A percentile compares a stretch with the other conserved stretches of the same genome.
Conservation (phyloP, 2,888 invertebrate species). For the Timandra comae region DNA sequence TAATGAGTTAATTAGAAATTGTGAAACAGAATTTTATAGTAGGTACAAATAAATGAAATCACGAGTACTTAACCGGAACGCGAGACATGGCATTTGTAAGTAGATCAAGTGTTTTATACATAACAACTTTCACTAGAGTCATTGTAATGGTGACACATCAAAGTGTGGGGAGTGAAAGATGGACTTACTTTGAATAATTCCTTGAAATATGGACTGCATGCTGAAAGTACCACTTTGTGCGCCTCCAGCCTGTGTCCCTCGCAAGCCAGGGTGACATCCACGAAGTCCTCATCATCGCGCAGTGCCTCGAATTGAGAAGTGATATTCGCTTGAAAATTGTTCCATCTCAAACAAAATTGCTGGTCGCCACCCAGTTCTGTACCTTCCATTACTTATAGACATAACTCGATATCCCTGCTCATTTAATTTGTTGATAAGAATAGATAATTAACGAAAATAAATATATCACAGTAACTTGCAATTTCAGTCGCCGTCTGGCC, state of each 20-base stretch:
- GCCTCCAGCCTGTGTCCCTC: constrained; percentile 89
- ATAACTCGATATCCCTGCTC: constrained; percentile 77
- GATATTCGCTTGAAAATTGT: constrained; percentile 92
- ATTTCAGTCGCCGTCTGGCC: constrained; percentile 78
- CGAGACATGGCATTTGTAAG: constrained; percentile 77
- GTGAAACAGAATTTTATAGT: constrained; percentile 73
- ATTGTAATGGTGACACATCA: constrained; percentile 78
- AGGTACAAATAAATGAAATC: constrained; percentile 75
- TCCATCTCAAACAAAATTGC: constrained; percentile 93
- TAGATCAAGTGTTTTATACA: constrained; percentile 77
- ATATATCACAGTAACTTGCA: constrained; percentile 78
- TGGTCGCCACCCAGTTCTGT: constrained; percentile 83
- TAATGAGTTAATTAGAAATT: constrained; percentile 74
- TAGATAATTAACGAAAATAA: constrained; percentile 75
- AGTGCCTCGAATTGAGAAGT: constrained; percentile 90
- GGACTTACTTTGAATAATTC: constrained; percentile 87
- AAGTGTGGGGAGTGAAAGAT: constrained; percentile 75
- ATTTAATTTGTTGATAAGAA: constrained; percentile 77
- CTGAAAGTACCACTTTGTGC: constrained; percentile 90
- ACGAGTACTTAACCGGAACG: constrained; percentile 77
- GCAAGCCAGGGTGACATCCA: constrained; percentile 91
- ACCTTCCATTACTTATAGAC: constrained; percentile 78
- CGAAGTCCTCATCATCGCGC: constrained; percentile 90
- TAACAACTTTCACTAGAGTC: constrained; percentile 77
- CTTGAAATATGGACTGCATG: constrained; percentile 92